These are phyloP conservation scores for Pteromalus puparum DNA, from an alignment of 1,140 invertebrate genomes.

Conservation along the genomic window DNA sequence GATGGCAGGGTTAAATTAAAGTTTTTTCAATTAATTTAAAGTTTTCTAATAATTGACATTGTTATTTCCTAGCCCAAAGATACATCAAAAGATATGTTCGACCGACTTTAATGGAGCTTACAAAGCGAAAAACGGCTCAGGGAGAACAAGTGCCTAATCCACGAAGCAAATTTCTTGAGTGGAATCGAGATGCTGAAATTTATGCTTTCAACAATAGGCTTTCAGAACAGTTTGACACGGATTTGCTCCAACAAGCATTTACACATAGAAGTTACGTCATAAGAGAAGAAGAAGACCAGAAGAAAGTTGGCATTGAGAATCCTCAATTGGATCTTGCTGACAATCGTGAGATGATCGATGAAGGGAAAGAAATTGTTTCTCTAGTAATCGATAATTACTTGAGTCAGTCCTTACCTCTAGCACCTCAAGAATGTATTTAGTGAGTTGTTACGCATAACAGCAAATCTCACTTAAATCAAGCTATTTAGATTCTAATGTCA, in stretches of 20 bases:
- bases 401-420: conserved; percentile 79
- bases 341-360: conserved; percentile 81
- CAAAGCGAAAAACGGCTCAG: conserved; percentile 67
- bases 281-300: conserved; percentile 80
- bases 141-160: conserved; percentile 53
- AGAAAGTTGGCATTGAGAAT: conserved; percentile 81
- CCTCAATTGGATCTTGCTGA: conserved; percentile 78
- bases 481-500: conserved; percentile 43
- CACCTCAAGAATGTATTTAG: conserved; percentile 83
- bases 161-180: conserved; percentile 83
- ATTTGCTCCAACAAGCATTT: conserved; percentile 85
- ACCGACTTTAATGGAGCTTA: conserved; percentile 75
- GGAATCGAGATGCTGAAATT: conserved; percentile 93
- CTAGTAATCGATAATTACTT: conserved; percentile 79
- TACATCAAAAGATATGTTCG: conserved; percentile 75
- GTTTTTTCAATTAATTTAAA: neutral
- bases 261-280: conserved; percentile 88
- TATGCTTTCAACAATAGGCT: conserved; percentile 91
- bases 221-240: conserved; percentile 87
- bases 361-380: conserved; percentile 80
- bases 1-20: neutral
- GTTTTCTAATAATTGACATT: neutral
- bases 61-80: conserved; percentile 60
- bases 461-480: neutral
- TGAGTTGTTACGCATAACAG: conserved; percentile 63